phyloP scores from a whole-genome alignment of 1,140 invertebrate species.

The Sitobion miscanthi region DNA sequence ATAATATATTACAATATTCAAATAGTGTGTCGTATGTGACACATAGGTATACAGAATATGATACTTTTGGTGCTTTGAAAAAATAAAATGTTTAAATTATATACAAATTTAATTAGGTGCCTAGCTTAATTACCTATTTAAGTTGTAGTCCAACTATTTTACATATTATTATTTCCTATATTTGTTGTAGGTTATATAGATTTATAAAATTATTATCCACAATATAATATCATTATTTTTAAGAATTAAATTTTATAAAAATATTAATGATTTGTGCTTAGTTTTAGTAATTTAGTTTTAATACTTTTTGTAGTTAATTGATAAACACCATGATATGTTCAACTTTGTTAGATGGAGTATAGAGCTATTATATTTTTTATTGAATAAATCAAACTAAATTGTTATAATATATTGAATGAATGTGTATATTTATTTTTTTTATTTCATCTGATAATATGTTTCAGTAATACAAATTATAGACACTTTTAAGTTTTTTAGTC shows the following conservation, averaged over 20 bases:
- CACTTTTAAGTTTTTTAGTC: no score
- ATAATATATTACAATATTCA: not conserved
- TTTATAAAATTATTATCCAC: not conserved
- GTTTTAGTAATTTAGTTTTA: not conserved
- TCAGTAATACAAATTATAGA: no score
- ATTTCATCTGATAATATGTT: not conserved
- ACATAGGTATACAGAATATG: not conserved
- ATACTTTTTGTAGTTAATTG: not conserved
- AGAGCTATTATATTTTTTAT: conserved; percentile 9
- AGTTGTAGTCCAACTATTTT: not conserved
- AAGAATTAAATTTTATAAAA: not conserved
- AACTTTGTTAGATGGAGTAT: conserved; percentile 13
- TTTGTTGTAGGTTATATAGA: not conserved
- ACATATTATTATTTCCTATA: not conserved
- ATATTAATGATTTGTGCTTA: not conserved
- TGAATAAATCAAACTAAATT: not conserved
- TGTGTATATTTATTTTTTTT: not conserved
- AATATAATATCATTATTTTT: conserved; percentile 34
- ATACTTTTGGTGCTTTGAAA: conserved; percentile 4
- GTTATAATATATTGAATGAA: not conserved
- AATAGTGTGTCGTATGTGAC: not conserved
- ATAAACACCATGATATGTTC: conserved; percentile 22
- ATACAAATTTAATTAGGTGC: not conserved
- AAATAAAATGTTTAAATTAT: not conserved
- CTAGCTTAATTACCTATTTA: not conserved